These are phyloP conservation scores for Littorina saxatilis DNA, from an alignment of 1,140 invertebrate species.

Conservation along the genomic window DNA sequence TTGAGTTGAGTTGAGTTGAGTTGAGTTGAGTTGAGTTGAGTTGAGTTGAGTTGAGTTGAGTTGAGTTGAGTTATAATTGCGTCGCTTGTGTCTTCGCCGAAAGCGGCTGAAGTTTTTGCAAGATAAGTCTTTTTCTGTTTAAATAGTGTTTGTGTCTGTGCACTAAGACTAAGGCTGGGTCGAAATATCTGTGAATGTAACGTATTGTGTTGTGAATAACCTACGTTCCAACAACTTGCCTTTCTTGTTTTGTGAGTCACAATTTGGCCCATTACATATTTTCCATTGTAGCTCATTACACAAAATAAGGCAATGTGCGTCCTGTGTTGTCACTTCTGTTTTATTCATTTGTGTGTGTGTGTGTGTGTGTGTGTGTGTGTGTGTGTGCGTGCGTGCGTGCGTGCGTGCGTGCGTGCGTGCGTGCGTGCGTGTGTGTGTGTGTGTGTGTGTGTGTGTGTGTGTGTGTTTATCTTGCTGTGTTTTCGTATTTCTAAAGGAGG, in stretches of 20 bases:
- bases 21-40: not conserved
- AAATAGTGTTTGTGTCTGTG: not conserved
- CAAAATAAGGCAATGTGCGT: not conserved
- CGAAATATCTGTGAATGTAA: no score
- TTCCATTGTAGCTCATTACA: not conserved
- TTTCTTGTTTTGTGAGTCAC: not conserved
- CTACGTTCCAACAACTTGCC: no score
- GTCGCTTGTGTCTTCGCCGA: not conserved
- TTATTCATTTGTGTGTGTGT: not conserved
- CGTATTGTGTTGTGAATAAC: not conserved
- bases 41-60: not conserved
- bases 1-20: not conserved
- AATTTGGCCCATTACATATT: not conserved
- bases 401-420: conserved; percentile 4
- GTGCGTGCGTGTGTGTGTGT: not conserved
- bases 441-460: no score
- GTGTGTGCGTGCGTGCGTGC: conserved; percentile 14
- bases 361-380: conserved; percentile 10
- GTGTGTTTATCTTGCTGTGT: no score
- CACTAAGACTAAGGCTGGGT: no score
- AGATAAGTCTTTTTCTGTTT: not conserved
- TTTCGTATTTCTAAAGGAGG: no score
- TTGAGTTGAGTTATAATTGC: not conserved
- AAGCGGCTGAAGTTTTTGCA: not conserved
- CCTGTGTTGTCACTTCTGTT: not conserved